Evolutionary conservation across 2,113 vertebrate genomes (phyloP).

Genomic region (Nyctereutes procyonoides): DNA sequence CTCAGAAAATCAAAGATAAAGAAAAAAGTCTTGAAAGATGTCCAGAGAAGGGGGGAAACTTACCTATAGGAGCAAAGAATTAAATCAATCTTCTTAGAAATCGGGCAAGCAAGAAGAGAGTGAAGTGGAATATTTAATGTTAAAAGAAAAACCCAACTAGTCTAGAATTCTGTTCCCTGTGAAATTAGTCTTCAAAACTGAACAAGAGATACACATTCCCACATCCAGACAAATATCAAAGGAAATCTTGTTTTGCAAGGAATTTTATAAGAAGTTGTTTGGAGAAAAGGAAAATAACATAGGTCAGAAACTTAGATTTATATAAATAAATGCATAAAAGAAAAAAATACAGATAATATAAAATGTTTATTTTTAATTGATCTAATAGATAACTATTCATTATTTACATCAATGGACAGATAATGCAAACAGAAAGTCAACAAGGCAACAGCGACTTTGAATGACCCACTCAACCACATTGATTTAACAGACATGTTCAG

Average conservation of each 20-base stretch:
- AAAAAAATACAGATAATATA: background rate
- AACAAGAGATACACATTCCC: background rate
- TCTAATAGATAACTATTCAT: no score
- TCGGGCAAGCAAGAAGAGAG: no score
- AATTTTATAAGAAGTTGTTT: background rate
- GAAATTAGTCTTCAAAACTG: background rate
- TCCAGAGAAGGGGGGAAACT: background rate
- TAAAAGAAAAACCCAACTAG: no score
- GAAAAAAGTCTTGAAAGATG: background rate
- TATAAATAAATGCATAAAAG: background rate
- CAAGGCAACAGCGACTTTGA: no score
- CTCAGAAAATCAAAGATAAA: background rate
- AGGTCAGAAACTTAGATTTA: background rate
- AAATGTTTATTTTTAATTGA: no score
- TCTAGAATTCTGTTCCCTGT: no score
- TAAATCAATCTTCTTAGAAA: background rate
- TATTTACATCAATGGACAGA: no score
- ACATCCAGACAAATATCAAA: background rate
- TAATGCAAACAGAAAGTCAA: no score
- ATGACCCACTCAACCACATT: no score
- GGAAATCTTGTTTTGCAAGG: background rate
- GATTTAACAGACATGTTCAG: no score
- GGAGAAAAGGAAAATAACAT: background rate
- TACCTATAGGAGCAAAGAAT: background rate
- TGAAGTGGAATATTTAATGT: no score